These are phyloP conservation scores for Spicauda simplicius DNA, from an alignment of 2,888 invertebrate genomes.

Conservation along the genomic window DNA sequence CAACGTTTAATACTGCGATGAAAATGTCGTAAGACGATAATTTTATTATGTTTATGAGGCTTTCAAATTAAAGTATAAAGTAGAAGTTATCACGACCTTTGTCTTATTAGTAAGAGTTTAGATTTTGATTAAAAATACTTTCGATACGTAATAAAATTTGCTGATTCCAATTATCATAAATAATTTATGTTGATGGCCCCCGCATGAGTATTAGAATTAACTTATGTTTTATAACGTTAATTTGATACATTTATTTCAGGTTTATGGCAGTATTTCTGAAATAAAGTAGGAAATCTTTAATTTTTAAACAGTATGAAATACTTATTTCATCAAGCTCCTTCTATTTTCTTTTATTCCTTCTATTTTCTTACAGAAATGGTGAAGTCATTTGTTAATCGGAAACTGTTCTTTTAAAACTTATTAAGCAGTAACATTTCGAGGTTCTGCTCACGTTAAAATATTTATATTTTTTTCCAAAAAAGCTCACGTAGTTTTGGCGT, in stretches of 20 bases:
- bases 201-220: neutral
- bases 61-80: slow-evolving; percentile 9
- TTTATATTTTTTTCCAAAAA: no score
- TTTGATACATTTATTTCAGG: neutral
- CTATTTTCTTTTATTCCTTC: no score
- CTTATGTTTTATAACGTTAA: neutral
- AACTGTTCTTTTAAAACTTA: no score
- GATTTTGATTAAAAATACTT: slow-evolving; percentile 23
- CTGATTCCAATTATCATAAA: slow-evolving; percentile 4
- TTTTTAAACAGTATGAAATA: no score
- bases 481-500: no score
- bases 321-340: no score
- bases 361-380: no score
- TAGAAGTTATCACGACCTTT: slow-evolving; percentile 20
- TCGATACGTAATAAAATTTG: neutral
- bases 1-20: neutral
- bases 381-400: no score
- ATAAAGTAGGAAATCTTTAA: neutral
- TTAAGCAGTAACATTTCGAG: no score
- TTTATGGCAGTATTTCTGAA: neutral
- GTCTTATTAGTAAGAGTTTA: slow-evolving; percentile 11
- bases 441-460: no score
- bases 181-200: neutral
- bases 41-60: slow-evolving; percentile 20
- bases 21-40: slow-evolving; percentile 8